Conservation (phyloP, 2,888 invertebrate species). For the Ophioninae sp. region DNA sequence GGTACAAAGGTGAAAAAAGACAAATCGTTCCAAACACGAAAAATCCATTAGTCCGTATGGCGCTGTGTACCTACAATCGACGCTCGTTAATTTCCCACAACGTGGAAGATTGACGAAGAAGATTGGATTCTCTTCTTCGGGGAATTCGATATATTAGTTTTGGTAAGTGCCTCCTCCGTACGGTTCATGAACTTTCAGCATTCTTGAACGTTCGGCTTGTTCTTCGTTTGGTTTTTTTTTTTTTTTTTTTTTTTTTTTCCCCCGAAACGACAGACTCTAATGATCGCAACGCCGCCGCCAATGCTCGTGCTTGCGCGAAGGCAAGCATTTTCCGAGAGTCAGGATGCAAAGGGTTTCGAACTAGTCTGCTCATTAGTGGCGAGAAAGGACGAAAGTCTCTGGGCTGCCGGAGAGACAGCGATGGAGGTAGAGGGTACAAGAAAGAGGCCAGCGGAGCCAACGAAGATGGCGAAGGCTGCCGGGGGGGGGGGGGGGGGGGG, state of each 20-base stretch:
- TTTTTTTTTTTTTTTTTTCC: constrained; percentile 13
- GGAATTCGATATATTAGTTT: constrained; percentile 30
- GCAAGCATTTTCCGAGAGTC: constrained; percentile 8
- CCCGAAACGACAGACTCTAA: constrained; percentile 13
- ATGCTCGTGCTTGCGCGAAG: neutral
- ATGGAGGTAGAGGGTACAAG: constrained; percentile 14
- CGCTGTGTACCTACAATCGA: constrained; percentile 24
- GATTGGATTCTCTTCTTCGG: constrained; percentile 1
- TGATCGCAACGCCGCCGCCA: neutral
- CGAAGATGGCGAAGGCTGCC: neutral
- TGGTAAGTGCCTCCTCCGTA: constrained; percentile 10
- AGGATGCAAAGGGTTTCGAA: constrained; percentile 27
- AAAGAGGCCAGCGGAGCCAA: constrained; percentile 14
- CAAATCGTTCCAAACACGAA: constrained; percentile 46
- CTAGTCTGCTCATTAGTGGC: constrained; percentile 56
- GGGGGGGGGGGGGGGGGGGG: neutral
- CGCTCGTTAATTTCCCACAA: constrained; percentile 10
- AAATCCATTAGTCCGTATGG: constrained; percentile 40
- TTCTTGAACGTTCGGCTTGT: constrained; percentile 20
- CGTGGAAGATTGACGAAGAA: constrained; percentile 32
- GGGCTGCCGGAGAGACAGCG: neutral
- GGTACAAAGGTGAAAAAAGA: constrained; percentile 19
- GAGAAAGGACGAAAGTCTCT: neutral
- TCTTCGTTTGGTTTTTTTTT: constrained; percentile 5
- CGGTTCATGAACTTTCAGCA: constrained; percentile 18